phyloP scores from a whole-genome alignment of 1,140 invertebrate species.

The Euura saliciscinereae region DNA sequence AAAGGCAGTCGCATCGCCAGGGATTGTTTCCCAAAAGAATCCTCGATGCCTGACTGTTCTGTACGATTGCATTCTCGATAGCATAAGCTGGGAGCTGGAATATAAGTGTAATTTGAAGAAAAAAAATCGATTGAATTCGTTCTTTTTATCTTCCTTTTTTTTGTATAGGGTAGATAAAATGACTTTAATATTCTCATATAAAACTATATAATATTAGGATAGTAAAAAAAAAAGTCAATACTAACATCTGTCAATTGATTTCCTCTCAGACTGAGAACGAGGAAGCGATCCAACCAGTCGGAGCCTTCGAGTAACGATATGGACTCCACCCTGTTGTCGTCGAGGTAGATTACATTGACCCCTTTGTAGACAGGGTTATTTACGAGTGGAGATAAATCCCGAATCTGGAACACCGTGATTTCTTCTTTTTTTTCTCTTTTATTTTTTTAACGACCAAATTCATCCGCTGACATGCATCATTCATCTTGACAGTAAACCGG shows the following conservation, averaged over 20 bases:
- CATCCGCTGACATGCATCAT: too few species aligned
- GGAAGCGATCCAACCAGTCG: slow-evolving; percentile 76
- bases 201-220: slow-evolving; percentile 17
- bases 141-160: not conserved
- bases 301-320: slow-evolving; percentile 76
- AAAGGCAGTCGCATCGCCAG: slow-evolving; percentile 81
- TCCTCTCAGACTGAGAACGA: slow-evolving; percentile 73
- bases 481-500: too few species aligned
- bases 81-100: slow-evolving; percentile 77
- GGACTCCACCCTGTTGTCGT: slow-evolving; percentile 74
- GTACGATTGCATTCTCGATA: slow-evolving; percentile 75
- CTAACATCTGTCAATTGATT: slow-evolving; percentile 75
- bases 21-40: slow-evolving; percentile 77
- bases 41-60: slow-evolving; percentile 70
- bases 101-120: not conserved
- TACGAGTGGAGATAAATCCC: slow-evolving; percentile 65
- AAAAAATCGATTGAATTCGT: slow-evolving; percentile 12
- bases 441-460: too few species aligned
- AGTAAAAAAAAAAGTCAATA: slow-evolving; percentile 29
- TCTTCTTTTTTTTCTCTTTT: too few species aligned
- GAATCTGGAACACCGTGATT: slow-evolving; percentile 58
- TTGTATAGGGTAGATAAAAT: not conserved
- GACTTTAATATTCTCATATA: slow-evolving; percentile 7
- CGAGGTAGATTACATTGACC: slow-evolving; percentile 76
- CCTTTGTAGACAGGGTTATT: slow-evolving; percentile 69